Conservation (phyloP, 2,113 vertebrate species). For the Chaetura pelagica region DNA sequence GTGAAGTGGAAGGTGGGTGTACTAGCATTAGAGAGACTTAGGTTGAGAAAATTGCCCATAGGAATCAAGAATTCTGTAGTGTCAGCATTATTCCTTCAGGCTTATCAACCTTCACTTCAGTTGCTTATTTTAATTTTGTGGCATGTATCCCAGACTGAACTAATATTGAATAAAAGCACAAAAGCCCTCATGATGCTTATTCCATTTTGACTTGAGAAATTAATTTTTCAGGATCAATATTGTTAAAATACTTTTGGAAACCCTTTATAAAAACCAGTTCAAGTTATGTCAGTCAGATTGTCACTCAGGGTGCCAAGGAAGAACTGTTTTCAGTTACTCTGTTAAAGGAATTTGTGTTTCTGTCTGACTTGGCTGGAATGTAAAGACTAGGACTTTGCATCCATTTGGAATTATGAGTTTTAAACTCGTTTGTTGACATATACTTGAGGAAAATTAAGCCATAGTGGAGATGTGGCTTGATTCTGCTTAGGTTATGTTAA, state of each 20-base stretch:
- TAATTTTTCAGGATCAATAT: background rate
- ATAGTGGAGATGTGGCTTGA: background rate
- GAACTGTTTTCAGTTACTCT: background rate
- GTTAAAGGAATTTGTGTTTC: background rate
- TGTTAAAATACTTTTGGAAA: background rate
- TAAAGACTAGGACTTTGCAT: background rate
- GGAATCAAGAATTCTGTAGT: background rate
- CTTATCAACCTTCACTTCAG: background rate
- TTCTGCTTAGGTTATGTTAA: background rate
- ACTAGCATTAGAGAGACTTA: background rate
- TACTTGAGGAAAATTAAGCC: background rate
- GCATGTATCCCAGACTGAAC: background rate
- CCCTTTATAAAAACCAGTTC: background rate
- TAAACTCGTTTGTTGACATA: background rate
- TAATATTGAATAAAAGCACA: background rate
- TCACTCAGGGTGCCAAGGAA: background rate
- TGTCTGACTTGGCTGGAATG: background rate
- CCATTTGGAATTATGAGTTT: background rate
- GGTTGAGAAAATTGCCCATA: background rate
- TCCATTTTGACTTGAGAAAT: background rate
- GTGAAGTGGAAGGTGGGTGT: background rate
- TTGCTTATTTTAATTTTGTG: background rate
- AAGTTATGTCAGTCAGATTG: background rate
- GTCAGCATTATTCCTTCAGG: background rate
- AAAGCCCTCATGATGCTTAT: background rate